Evolutionary conservation across 2,888 invertebrate species (phyloP).

Genomic region (Morpho achilles): DNA sequence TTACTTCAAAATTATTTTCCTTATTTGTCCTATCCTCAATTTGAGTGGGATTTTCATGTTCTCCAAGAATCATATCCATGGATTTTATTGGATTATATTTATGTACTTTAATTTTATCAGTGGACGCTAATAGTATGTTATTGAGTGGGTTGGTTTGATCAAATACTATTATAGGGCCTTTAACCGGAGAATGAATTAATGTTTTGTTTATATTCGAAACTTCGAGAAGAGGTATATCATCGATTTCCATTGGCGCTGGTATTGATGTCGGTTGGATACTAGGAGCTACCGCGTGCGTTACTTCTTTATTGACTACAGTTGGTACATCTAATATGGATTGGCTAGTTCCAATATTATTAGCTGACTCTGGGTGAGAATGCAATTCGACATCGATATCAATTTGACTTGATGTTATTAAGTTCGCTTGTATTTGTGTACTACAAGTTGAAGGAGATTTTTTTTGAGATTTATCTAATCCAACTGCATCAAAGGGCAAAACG

Average conservation of each 20-base stretch:
- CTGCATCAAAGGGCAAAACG: constrained; percentile 37
- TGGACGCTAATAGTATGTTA: constrained; percentile 41
- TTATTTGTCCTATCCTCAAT: background rate
- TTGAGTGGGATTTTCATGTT: constrained; percentile 8
- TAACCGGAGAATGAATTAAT: constrained; percentile 3
- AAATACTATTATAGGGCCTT: constrained; percentile 44
- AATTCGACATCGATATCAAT: constrained; percentile 46
- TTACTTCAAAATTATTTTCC: constrained; percentile 20
- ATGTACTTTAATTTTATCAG: constrained; percentile 38
- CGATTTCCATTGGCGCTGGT: constrained; percentile 15
- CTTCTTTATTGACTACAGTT: constrained; percentile 7
- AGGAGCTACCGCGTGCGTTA: constrained; percentile 12
- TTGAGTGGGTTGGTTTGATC: constrained; percentile 62
- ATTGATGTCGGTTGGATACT: constrained; percentile 3
- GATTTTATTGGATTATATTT: constrained; percentile 42
- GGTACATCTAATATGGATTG: constrained; percentile 19
- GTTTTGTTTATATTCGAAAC: constrained; percentile 7
- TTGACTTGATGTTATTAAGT: constrained; percentile 56
- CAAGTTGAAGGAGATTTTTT: constrained; percentile 37
- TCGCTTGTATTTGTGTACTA: constrained; percentile 56
- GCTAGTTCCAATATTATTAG: constrained; percentile 26
- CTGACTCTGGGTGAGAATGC: constrained; percentile 34
- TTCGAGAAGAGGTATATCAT: constrained; percentile 5
- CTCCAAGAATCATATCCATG: constrained; percentile 11
- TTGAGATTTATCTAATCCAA: constrained; percentile 19